phyloP scores from a whole-genome alignment of 53 echinoderm and acorn worm genomes.

The Holothuria scabra region DNA sequence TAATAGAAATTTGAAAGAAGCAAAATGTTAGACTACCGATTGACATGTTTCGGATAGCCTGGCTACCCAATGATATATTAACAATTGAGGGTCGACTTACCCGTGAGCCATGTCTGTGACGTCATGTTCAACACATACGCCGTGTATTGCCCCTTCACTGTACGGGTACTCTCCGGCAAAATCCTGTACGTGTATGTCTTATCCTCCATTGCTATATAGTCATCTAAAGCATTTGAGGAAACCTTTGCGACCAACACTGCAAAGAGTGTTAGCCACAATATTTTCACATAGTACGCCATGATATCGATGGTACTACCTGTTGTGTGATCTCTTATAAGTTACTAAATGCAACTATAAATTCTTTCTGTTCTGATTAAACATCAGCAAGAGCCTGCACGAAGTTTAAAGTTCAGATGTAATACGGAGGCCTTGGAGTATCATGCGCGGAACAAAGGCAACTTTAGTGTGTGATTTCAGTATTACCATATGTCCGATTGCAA shows the following conservation, averaged over 20 bases:
- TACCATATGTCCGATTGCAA: no score
- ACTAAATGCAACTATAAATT: no score
- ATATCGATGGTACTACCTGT: no score
- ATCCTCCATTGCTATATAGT: constrained; percentile 73
- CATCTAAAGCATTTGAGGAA: constrained; percentile 64
- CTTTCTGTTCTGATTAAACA: no score
- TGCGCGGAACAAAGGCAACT: no score
- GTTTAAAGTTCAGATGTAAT: no score
- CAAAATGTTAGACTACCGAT: background rate
- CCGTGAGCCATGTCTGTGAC: constrained; percentile 83
- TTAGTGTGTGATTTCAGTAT: no score
- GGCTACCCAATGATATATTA: no score
- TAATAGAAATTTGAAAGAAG: no score
- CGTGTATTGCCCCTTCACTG: constrained; percentile 62
- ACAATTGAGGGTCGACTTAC: constrained; percentile 43
- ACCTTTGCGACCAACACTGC: background rate
- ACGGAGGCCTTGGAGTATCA: no score
- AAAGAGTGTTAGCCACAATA: background rate
- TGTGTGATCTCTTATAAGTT: no score
- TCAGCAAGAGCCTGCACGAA: no score
- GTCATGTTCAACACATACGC: constrained; percentile 77
- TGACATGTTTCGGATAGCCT: background rate
- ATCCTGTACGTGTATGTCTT: constrained; percentile 63
- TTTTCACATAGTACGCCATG: background rate
- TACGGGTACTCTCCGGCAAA: constrained; percentile 57